These are phyloP conservation scores for Petromus typicus DNA, from an alignment of 2,113 vertebrate genomes.

Conservation along the genomic window DNA sequence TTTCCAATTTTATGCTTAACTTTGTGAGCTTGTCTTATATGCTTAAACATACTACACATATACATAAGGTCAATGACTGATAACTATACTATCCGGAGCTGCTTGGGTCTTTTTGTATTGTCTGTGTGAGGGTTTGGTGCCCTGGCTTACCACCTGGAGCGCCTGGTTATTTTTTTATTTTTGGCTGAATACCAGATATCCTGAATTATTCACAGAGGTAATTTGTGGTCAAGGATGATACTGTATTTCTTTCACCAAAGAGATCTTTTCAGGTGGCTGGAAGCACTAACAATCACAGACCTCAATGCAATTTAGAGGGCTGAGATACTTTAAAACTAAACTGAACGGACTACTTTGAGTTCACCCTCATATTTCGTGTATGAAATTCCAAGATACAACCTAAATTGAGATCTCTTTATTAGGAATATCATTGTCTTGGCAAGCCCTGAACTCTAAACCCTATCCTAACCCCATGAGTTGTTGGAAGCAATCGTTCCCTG, in stretches of 20 bases:
- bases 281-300: background rate
- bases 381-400: background rate
- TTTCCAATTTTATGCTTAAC: conserved; percentile 26
- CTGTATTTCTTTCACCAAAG: background rate
- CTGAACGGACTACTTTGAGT: background rate
- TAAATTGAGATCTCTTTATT: background rate
- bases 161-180: background rate
- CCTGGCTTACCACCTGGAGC: background rate
- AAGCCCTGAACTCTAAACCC: background rate
- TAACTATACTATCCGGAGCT: background rate
- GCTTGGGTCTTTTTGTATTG: background rate
- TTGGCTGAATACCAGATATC: background rate
- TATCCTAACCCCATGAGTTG: background rate
- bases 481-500: background rate
- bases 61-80: background rate
- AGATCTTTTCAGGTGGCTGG: background rate
- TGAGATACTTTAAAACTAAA: conserved; percentile 44
- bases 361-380: background rate
- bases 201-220: background rate
- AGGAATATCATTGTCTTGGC: background rate
- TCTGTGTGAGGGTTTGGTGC: background rate
- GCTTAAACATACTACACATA: background rate
- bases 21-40: background rate
- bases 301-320: background rate
- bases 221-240: background rate